These are phyloP conservation scores for Hemibagrus wyckioides DNA, from an alignment of 2,113 vertebrate genomes.

Conservation along the genomic window DNA sequence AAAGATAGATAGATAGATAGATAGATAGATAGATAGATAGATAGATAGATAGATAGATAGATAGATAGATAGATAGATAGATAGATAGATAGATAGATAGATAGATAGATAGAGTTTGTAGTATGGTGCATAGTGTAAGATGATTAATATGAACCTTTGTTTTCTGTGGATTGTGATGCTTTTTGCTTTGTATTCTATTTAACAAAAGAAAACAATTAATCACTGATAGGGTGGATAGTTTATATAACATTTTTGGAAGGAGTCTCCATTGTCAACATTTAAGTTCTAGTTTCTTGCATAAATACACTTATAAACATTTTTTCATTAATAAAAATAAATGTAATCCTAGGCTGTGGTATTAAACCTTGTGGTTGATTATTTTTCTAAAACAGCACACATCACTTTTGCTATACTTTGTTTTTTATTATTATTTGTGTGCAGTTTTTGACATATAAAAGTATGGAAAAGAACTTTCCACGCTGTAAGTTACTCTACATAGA, in stretches of 20 bases:
- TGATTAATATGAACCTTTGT: no score
- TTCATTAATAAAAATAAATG: not conserved
- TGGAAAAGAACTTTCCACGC: not conserved
- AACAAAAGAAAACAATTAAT: not conserved
- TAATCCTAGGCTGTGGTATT: not conserved
- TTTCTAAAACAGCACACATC: not conserved
- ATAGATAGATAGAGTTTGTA: no score
- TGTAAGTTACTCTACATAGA: not conserved
- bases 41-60: no score
- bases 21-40: no score
- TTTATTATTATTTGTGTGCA: not conserved
- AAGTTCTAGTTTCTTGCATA: not conserved
- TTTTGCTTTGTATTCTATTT: not conserved
- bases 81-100: no score
- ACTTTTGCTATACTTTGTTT: not conserved
- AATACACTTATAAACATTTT: not conserved
- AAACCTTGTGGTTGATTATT: not conserved
- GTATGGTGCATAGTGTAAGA: no score
- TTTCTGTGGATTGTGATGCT: no score
- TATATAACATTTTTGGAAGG: not conserved
- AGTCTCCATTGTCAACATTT: not conserved
- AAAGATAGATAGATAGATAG: no score
- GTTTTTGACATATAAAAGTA: not conserved
- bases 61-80: no score
- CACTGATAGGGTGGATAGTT: not conserved